Evolutionary conservation across 2,888 invertebrate species (phyloP).

Genomic region (Ecliptopera silaceata): DNA sequence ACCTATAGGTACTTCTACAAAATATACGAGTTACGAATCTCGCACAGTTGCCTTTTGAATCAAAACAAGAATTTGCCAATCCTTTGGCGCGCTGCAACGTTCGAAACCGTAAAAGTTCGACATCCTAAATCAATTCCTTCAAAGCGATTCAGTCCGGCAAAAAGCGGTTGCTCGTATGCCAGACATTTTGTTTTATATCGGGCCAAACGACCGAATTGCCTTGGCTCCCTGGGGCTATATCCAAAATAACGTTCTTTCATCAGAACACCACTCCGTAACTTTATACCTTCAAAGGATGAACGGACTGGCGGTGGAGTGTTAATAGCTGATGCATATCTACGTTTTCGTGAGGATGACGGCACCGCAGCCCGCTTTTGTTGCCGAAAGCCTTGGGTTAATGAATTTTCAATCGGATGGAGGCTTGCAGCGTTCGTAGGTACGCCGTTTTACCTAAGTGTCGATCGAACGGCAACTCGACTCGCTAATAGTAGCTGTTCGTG

Average conservation of each 20-base stretch:
- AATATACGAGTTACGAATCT: not conserved
- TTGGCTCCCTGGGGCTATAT: conserved; percentile 47
- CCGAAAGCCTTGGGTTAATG: conserved; percentile 38
- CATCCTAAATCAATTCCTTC: conserved; percentile 36
- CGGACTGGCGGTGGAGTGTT: conserved; percentile 55
- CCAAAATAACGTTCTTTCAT: conserved; percentile 58
- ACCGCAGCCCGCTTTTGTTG: conserved; percentile 48
- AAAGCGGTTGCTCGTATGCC: conserved; percentile 32
- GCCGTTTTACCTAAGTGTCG: conserved; percentile 2
- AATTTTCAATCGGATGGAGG: conserved; percentile 36
- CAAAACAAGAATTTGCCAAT: conserved; percentile 20
- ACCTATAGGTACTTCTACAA: too few relatives aligned
- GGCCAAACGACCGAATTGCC: conserved; percentile 46
- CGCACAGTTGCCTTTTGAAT: conserved; percentile 7
- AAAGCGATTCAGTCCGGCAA: conserved; percentile 36
- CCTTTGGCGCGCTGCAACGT: conserved; percentile 21
- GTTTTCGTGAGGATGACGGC: conserved; percentile 53
- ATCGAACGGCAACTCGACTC: too few relatives aligned
- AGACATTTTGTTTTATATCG: conserved; percentile 42
- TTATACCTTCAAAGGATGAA: conserved; percentile 53
- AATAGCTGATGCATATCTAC: conserved; percentile 65
- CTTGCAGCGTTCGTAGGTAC: conserved; percentile 9
- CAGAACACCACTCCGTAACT: conserved; percentile 47
- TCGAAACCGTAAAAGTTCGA: conserved; percentile 30
- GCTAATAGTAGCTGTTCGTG: too few relatives aligned